Conservation (phyloP, 2,797 vertebrate genomes). For the Acanthurus lineatus region DNA sequence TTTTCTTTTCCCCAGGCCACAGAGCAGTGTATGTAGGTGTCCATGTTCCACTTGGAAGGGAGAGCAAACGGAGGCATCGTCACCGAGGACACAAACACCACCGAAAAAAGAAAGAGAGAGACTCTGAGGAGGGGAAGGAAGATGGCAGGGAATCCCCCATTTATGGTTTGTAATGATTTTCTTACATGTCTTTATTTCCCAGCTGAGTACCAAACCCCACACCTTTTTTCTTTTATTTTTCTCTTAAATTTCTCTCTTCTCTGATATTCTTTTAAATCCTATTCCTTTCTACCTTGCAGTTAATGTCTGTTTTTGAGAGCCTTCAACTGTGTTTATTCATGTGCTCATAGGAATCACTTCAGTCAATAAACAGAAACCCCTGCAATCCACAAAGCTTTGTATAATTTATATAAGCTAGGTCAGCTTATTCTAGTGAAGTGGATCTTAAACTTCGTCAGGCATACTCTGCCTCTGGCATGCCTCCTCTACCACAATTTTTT, state of each 20-base stretch:
- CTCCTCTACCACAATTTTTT: too few species aligned
- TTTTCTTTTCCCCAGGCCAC: slow-evolving; percentile 86
- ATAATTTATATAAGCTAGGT: too few species aligned
- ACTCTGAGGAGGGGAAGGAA: slow-evolving; percentile 91
- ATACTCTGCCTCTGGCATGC: too few species aligned
- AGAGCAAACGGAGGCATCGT: slow-evolving; percentile 90
- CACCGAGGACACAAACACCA: slow-evolving; percentile 95
- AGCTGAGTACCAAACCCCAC: neutral
- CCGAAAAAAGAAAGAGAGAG: slow-evolving; percentile 88
- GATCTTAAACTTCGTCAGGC: too few species aligned
- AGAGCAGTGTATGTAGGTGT: slow-evolving; percentile 97
- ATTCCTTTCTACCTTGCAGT: neutral
- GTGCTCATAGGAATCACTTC: neutral
- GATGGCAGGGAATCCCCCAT: slow-evolving; percentile 93
- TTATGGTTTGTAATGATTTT: slow-evolving; percentile 84
- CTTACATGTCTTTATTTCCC: neutral
- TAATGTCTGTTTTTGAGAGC: slow-evolving; percentile 17
- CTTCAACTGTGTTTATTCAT: slow-evolving; percentile 22
- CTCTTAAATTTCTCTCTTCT: neutral
- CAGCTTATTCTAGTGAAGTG: neutral
- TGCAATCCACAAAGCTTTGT: slow-evolving; percentile 3
- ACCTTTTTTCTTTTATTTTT: neutral
- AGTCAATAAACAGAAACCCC: slow-evolving; percentile 9
- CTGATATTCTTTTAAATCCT: neutral
- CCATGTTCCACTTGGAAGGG: slow-evolving; percentile 93